Conservation (phyloP, 2,113 vertebrate genomes). For the Serinus canaria region DNA sequence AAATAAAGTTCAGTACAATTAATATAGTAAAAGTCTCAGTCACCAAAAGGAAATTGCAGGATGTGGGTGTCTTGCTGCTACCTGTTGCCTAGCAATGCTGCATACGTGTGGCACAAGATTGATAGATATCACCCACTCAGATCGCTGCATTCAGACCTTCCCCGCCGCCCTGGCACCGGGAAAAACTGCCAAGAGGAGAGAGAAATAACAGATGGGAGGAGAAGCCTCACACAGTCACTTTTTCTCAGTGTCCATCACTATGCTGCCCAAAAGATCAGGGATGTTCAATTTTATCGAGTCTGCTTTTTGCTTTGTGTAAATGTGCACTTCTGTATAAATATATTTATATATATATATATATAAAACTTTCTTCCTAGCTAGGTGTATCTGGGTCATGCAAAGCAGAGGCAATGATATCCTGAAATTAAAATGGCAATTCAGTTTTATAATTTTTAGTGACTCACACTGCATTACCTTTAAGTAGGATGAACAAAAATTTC, state of each 20-base stretch:
- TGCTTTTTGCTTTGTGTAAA: not conserved
- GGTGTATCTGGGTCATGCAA: slow-evolving; percentile 28
- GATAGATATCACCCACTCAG: slow-evolving; percentile 73
- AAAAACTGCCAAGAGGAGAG: slow-evolving; percentile 18
- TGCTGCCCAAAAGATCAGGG: not conserved
- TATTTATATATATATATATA: not conserved
- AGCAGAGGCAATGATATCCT: slow-evolving; percentile 54
- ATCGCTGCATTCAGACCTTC: slow-evolving; percentile 67
- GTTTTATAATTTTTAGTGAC: slow-evolving; percentile 70
- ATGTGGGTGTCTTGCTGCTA: slow-evolving; percentile 60
- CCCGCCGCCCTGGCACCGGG: not conserved
- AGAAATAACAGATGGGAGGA: slow-evolving; percentile 34
- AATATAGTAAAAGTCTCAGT: slow-evolving; percentile 70
- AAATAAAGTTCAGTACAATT: slow-evolving; percentile 66
- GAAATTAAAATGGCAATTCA: slow-evolving; percentile 62
- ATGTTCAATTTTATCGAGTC: not conserved
- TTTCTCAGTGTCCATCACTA: not conserved
- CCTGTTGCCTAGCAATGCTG: slow-evolving; percentile 71
- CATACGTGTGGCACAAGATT: slow-evolving; percentile 65
- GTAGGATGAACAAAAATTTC: slow-evolving; percentile 68
- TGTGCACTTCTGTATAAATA: not conserved
- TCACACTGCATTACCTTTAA: slow-evolving; percentile 65
- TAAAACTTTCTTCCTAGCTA: not conserved
- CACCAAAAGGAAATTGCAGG: slow-evolving; percentile 68
- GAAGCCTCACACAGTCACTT: not conserved